phyloP scores from a whole-genome alignment of 2,888 invertebrate species.

The Pyralis farinalis region DNA sequence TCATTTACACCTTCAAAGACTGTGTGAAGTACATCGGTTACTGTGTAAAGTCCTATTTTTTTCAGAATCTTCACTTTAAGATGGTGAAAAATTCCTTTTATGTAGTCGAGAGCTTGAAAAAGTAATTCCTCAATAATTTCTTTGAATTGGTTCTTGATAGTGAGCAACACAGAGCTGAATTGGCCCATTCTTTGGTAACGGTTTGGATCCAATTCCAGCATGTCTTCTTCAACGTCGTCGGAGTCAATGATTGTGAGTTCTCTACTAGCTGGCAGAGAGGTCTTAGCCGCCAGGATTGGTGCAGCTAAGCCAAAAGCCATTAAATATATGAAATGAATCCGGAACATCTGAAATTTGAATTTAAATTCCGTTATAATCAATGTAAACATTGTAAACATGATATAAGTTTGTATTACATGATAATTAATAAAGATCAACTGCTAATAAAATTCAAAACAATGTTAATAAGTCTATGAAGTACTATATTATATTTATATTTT shows the following conservation, averaged over 20 bases:
- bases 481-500: no score
- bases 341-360: constrained; percentile 17
- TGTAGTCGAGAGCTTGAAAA: constrained; percentile 28
- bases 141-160: constrained; percentile 41
- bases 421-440: no score
- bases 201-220: constrained; percentile 12
- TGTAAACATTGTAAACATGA: no score
- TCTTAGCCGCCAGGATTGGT: constrained; percentile 4
- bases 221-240: constrained; percentile 10
- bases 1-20: constrained; percentile 39
- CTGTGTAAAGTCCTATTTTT: constrained; percentile 37
- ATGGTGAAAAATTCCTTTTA: constrained; percentile 28
- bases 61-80: constrained; percentile 43
- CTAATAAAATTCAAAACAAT: no score
- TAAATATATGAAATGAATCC: constrained; percentile 1
- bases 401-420: no score
- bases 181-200: constrained; percentile 23
- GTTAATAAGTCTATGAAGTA: no score
- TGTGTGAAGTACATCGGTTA: constrained; percentile 41
- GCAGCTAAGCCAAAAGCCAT: constrained; percentile 2
- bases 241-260: constrained; percentile 9
- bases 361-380: no score
- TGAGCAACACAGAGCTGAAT: constrained; percentile 28
- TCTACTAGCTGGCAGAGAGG: constrained; percentile 1
- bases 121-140: constrained; percentile 38